Evolutionary conservation across 2,797 vertebrate species (phyloP), one percentile per base, ranked within the genome.

Genomic region (Silurus lanzhouensis): DNA sequence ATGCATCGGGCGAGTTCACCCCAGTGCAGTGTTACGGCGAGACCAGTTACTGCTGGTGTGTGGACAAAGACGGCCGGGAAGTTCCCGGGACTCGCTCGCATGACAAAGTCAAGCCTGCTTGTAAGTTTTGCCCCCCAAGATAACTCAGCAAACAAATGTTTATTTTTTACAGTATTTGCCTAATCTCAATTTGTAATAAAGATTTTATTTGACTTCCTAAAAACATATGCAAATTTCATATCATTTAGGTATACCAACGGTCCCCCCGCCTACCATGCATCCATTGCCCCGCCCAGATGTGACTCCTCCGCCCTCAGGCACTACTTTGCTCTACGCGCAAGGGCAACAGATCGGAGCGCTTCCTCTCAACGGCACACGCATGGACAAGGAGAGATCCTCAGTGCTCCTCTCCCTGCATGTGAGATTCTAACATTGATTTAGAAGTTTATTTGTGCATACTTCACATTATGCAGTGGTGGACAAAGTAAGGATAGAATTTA

Each of bases 321-420:
- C 96, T 20, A 96, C 96, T 0, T 93, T 99, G 88, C 94, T 99
- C 17, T 99, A 99, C 1, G 97, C 97, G 58, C 98, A 99, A 92
- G 98, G 97, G 1, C 97, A 99, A 92, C 97, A 98, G 76, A 99
- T 99, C 0, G 97, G 97, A 46, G 95, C 95, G 61, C 91, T 99
- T 68, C 97, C 98, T 2, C 95, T 99, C 83, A 97, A 97, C 0
- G 97, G 97, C 86, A 97, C 96, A 2, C 91, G 88, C 58, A 94
- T 99, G 55, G 95, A 97, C 55, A 95, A 95, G 68, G 92, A 93
- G 13, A 92, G 83, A 0, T 95, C 97, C 13, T 97, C 93, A 91
- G 97, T 97, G 0, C 92, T 99, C 55, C 93, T 99, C 64, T 95
- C 97, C 1, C 92, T 99, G 58, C 98, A 98, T 85, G 98, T 99